These are phyloP conservation scores for Perca schrenkii DNA, from an alignment of 2,113 vertebrate species.

Conservation along the genomic window DNA sequence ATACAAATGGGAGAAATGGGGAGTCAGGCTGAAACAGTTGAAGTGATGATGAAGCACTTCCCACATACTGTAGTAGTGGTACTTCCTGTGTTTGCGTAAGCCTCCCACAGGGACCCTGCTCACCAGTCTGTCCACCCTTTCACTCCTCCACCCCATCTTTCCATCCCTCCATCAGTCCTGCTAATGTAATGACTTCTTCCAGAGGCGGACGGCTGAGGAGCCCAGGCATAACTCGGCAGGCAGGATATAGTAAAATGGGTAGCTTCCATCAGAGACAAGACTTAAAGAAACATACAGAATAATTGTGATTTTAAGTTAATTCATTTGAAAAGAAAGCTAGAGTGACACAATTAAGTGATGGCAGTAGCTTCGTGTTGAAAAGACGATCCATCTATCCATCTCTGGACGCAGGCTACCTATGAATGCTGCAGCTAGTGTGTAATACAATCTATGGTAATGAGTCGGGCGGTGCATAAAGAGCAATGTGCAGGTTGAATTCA, in stretches of 20 bases:
- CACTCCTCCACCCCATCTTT: slow-evolving; percentile 27
- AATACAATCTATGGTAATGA: too few species aligned
- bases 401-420: too few species aligned
- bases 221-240: not conserved
- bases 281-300: too few species aligned
- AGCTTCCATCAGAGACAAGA: not conserved
- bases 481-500: too few species aligned
- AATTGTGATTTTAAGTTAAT: not conserved
- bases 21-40: slow-evolving; percentile 21
- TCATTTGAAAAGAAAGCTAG: too few species aligned
- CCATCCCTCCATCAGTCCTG: slow-evolving; percentile 17
- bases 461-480: too few species aligned
- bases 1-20: not conserved
- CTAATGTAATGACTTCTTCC: slow-evolving; percentile 40
- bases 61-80: slow-evolving; percentile 1
- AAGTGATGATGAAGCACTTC: slow-evolving; percentile 55
- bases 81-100: slow-evolving; percentile 69
- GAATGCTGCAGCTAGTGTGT: too few species aligned
- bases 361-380: too few species aligned
- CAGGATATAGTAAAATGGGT: not conserved
- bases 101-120: slow-evolving; percentile 57
- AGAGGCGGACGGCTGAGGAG: not conserved
- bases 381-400: too few species aligned
- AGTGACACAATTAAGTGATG: too few species aligned
- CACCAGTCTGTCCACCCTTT: slow-evolving; percentile 18